A percentile compares a stretch with the other conserved stretches of the same genome.
Conservation (phyloP, 2,888 invertebrate species). For the Oxytorus armatus region DNA sequence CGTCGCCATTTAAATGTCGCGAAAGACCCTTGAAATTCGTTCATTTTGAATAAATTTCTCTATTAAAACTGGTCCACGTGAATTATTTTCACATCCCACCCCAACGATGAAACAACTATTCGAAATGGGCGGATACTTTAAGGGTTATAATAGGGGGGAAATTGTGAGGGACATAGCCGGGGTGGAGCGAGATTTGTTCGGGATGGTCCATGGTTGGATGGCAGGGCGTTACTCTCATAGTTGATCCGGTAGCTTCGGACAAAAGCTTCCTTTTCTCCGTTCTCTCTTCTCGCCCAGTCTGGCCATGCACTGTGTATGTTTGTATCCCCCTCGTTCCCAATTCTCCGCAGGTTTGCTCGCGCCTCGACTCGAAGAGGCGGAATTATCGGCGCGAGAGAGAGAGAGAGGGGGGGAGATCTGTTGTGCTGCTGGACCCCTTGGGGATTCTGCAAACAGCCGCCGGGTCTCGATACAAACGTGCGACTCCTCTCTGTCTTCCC, state of each 20-base stretch:
- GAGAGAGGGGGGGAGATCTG: conserved; percentile 4
- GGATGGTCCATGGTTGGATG: conserved; percentile 63
- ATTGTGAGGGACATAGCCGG: conserved; percentile 27
- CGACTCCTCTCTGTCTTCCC: background rate
- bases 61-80: background rate
- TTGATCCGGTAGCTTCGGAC: conserved; percentile 40
- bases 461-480: conserved; percentile 30
- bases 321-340: conserved; percentile 22
- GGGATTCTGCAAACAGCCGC: conserved; percentile 41
- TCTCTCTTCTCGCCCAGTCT: conserved; percentile 28
- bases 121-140: conserved; percentile 56
- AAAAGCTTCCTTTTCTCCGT: conserved; percentile 43
- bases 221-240: conserved; percentile 61
- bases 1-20: too few species aligned
- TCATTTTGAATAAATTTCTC: background rate
- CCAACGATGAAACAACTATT: conserved; percentile 15
- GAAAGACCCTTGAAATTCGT: too few species aligned
- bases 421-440: conserved; percentile 49
- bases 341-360: conserved; percentile 35
- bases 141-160: conserved; percentile 28
- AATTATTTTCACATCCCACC: background rate
- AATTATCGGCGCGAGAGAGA: too few species aligned
- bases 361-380: background rate
- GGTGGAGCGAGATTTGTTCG: conserved; percentile 63
- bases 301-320: background rate